Percentiles rank a stretch among this genome's conserved stretches.
Evolutionary conservation across 2,888 invertebrate genomes (phyloP).

Genomic region (Cryptus viduatorius): DNA sequence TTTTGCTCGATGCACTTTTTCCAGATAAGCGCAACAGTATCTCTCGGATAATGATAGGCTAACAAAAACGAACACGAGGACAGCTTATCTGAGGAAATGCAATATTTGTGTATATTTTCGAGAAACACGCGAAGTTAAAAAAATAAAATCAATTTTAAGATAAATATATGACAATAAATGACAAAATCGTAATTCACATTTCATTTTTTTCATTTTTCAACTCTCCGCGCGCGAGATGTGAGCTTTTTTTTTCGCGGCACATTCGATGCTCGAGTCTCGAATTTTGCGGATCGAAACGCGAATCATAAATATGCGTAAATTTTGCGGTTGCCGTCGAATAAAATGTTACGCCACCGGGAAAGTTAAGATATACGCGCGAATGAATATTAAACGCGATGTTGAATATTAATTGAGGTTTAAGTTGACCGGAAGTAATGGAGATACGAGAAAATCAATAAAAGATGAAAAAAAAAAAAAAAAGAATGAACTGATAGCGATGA

Average conservation of each 20-base stretch:
- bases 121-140: not conserved
- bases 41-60: constrained; percentile 22
- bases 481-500: too few species aligned
- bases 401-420: not conserved
- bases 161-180: not conserved
- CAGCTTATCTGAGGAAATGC: constrained; percentile 18
- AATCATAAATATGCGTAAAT: too few species aligned
- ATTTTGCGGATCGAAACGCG: too few species aligned
- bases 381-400: not conserved
- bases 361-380: not conserved
- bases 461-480: not conserved
- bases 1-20: constrained; percentile 14
- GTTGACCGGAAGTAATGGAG: not conserved
- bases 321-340: not conserved
- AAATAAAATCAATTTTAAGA: not conserved
- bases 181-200: not conserved
- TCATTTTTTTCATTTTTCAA: constrained; percentile 34
- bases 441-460: not conserved
- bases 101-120: not conserved
- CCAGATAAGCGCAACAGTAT: constrained; percentile 44
- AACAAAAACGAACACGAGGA: constrained; percentile 33
- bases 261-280: too few species aligned
- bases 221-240: too few species aligned
- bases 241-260: too few species aligned
- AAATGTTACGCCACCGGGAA: too few species aligned